phyloP scores from a whole-genome alignment of 2,113 vertebrate species.

The Platysternon megacephalum region DNA sequence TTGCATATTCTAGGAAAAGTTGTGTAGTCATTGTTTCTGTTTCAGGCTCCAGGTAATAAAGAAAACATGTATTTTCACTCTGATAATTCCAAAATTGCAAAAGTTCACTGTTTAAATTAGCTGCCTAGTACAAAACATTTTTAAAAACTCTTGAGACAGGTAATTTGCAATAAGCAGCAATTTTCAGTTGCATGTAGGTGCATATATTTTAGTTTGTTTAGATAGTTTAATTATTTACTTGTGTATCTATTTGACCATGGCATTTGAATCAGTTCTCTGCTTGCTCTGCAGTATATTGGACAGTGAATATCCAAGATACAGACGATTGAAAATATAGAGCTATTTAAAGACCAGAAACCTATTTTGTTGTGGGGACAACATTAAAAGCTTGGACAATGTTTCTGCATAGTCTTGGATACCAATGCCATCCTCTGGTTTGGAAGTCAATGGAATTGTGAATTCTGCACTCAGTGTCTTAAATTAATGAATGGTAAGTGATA shows the following conservation, averaged over 20 bases:
- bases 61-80: not conserved
- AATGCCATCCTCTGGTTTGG: not conserved
- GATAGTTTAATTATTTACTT: conserved; percentile 71
- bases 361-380: not conserved
- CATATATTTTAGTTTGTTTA: conserved; percentile 8
- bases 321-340: not conserved
- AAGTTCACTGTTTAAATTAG: not conserved
- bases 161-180: not conserved
- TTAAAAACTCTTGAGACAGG: not conserved
- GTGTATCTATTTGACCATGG: conserved; percentile 46
- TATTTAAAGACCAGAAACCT: not conserved
- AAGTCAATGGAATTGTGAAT: conserved; percentile 2
- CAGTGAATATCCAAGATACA: not conserved
- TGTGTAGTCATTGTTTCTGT: not conserved
- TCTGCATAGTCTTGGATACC: not conserved
- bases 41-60: not conserved
- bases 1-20: not conserved
- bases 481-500: conserved; percentile 61
- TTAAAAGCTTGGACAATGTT: not conserved
- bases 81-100: not conserved
- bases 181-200: not conserved
- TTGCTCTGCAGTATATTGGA: not conserved
- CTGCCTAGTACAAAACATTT: not conserved
- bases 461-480: not conserved
- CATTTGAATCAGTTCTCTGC: conserved; percentile 33